A percentile compares a stretch with the other conserved stretches of the same genome.
These are phyloP conservation scores for Allobates femoralis DNA, from an alignment of 2,797 vertebrate species.

Conservation along the genomic window DNA sequence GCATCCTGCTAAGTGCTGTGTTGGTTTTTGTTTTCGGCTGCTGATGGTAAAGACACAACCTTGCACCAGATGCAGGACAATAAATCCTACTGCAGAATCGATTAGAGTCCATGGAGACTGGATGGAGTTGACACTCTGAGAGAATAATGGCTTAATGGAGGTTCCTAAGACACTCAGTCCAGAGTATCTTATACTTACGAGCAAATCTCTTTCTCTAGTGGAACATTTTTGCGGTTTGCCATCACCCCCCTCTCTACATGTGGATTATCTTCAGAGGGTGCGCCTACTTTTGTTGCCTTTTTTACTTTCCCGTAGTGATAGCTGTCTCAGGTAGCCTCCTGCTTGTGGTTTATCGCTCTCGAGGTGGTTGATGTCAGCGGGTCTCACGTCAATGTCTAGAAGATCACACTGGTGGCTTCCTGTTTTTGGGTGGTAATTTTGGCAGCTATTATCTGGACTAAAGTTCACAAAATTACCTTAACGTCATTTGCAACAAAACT, in stretches of 20 bases:
- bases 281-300: background rate
- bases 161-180: no score
- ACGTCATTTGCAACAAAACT: background rate
- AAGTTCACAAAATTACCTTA: background rate
- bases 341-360: constrained; percentile 9
- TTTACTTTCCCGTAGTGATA: background rate
- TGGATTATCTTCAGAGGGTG: background rate
- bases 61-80: no score
- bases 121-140: no score
- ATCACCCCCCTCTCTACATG: background rate
- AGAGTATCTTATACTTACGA: no score
- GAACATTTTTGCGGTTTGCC: background rate
- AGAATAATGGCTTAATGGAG: no score
- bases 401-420: background rate
- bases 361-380: background rate
- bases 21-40: no score
- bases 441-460: background rate
- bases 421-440: background rate
- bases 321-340: background rate
- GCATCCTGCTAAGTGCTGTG: no score
- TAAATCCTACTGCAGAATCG: no score
- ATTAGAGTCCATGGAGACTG: no score
- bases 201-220: background rate
- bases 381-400: constrained; percentile 1
- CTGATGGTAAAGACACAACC: no score